Evolutionary conservation across 2,888 invertebrate genomes (phyloP), one percentile per base, ranked within the genome.

Genomic region (Stenurella melanura): DNA sequence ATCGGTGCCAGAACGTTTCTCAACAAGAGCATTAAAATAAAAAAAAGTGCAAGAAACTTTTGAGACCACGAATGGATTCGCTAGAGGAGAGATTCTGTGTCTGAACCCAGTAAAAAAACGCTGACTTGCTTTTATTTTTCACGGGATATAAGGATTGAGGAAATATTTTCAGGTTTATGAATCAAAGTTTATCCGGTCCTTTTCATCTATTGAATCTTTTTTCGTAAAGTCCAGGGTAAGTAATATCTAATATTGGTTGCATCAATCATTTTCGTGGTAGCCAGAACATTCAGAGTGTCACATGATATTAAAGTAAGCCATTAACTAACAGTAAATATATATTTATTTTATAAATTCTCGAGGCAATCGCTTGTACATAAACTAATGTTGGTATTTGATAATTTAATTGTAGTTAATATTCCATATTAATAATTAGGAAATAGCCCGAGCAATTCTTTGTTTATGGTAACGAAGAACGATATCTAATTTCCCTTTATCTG

Each of bases 11-110:
- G 73, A 74, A 75, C 70, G 77, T 79, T 79, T 74, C 77, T 79
- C 75, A 76, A 74, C 78, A 75, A 76, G 70, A 78, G 71, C 76
- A 78, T 80, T 75, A 80, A 80, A 80, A 78, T 80, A 76, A 80
- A 78, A 80, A 78, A 77, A 79, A 78, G 73, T 73, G 74, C 69
- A 79, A 78, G 76, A 75, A 75, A 77, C 70, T 79, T 76, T 77
- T 79, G 73, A 77, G 68, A 76, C 75, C 73, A 63, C 66, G 73
- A 77, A 77, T 75, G 75, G 79, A 79, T 79, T 74, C 75, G 71
- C 68, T 75, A 73, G 69, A 73, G 9, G 34, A 34, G 61, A 63
- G 34, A 63, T 63, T 50, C 50, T 50, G 50, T 50, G 50, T n/a
- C 50, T n/a, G 50, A 50, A 50, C 50, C 6, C 1, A n/a, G n/a